phyloP scores from a whole-genome alignment of 2,113 vertebrate genomes.

The Strigops habroptila region DNA sequence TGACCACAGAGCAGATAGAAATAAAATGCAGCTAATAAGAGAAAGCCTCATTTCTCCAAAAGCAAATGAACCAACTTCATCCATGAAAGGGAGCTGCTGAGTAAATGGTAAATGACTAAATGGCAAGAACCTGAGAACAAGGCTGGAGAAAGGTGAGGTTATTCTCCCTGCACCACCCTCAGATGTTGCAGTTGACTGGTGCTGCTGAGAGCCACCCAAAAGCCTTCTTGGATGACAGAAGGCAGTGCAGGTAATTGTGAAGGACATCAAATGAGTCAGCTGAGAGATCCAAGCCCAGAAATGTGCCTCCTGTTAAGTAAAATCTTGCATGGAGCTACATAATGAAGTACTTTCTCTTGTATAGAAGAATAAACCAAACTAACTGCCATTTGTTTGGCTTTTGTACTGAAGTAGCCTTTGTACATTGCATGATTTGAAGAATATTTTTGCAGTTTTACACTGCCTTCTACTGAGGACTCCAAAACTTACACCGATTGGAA shows the following conservation, averaged over 20 bases:
- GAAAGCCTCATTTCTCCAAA: not conserved
- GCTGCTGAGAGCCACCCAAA: not conserved
- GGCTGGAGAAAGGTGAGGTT: not conserved
- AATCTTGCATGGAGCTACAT: not conserved
- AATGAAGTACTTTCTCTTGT: not conserved
- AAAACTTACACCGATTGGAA: not conserved
- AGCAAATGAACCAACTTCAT: not conserved
- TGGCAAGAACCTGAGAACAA: not conserved
- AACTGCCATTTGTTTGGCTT: not conserved
- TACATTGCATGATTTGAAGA: not conserved
- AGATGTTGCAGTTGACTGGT: not conserved
- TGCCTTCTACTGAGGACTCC: constrained; percentile 33
- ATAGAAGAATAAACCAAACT: not conserved
- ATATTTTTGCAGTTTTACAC: constrained; percentile 6
- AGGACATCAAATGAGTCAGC: not conserved
- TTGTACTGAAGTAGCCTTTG: not conserved
- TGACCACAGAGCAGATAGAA: not conserved
- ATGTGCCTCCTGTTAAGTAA: not conserved
- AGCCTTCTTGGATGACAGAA: not conserved
- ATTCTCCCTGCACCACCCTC: not conserved
- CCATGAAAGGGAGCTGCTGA: not conserved
- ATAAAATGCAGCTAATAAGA: not conserved
- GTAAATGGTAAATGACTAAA: not conserved
- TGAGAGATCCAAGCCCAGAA: not conserved
- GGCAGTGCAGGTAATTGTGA: not conserved